A percentile compares a stretch with the other conserved stretches of the same genome.
phyloP scores from a whole-genome alignment of 2,797 vertebrate species.

The Coregonus ussuriensis region DNA sequence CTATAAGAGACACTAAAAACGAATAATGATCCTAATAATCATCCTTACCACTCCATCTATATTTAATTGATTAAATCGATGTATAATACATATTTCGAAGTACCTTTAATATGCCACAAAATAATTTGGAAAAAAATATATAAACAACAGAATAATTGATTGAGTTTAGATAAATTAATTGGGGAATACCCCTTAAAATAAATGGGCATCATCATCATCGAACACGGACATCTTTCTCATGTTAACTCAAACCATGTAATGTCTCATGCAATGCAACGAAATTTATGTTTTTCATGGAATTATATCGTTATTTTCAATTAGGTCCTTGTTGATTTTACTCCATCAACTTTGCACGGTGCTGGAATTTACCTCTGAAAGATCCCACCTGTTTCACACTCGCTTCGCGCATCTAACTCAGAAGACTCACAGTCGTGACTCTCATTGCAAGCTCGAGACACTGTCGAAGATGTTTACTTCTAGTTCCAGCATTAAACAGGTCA shows the following conservation, averaged over 20 bases:
- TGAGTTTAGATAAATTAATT: neutral
- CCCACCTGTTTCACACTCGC: constrained; percentile 43
- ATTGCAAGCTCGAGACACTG: neutral
- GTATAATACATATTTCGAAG: neutral
- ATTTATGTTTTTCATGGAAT: neutral
- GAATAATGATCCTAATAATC: neutral
- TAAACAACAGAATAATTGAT: neutral
- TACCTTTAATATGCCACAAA: neutral
- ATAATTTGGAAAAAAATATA: neutral
- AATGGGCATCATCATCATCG: neutral
- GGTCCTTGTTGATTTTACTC: neutral
- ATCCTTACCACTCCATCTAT: neutral
- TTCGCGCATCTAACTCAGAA: neutral
- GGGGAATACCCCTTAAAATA: no score
- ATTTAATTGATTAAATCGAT: neutral
- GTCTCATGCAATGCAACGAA: neutral
- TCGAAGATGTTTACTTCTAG: neutral
- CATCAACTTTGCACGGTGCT: neutral
- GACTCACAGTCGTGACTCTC: neutral
- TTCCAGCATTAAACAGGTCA: neutral
- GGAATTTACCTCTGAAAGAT: constrained; percentile 17
- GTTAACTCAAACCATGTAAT: neutral
- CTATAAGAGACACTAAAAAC: neutral
- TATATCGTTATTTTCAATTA: neutral
- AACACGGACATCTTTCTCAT: neutral